Percentiles rank a stretch among this genome's conserved stretches.
These are phyloP conservation scores for Sebastes trivittatus DNA, from an alignment of 2,797 vertebrate species.

Conservation along the genomic window DNA sequence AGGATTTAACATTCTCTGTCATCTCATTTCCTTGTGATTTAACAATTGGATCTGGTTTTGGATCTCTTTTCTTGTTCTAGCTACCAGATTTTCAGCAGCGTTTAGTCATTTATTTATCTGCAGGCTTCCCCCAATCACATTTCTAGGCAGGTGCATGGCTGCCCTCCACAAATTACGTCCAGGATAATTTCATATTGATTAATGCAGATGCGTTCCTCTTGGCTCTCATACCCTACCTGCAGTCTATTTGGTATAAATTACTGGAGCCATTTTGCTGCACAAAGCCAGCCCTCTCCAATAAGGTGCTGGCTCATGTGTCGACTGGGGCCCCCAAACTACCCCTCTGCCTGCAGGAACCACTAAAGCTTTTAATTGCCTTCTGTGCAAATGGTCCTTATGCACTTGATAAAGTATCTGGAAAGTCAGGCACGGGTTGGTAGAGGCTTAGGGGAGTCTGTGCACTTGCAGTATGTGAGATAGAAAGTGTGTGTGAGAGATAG, in stretches of 20 bases:
- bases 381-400: conserved; percentile 94
- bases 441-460: conserved; percentile 66
- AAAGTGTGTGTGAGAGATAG: conserved; percentile 36
- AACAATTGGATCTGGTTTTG: conserved; percentile 53
- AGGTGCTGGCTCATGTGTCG: conserved; percentile 96
- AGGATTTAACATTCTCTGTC: conserved; percentile 8
- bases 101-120: conserved; percentile 70
- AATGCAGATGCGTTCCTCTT: conserved; percentile 88
- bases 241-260: conserved; percentile 95
- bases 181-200: conserved; percentile 90
- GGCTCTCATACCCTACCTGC: conserved; percentile 89
- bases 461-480: conserved; percentile 46
- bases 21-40: conserved; percentile 21
- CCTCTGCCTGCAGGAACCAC: conserved; percentile 96
- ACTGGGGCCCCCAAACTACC: conserved; percentile 95
- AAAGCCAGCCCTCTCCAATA: conserved; percentile 90
- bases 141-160: conserved; percentile 79
- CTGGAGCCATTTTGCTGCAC: conserved; percentile 92
- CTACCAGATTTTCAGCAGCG: conserved; percentile 54
- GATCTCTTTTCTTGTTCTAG: conserved; percentile 32
- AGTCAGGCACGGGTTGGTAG: conserved; percentile 71
- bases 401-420: conserved; percentile 85
- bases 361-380: conserved; percentile 99
- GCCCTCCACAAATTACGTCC: conserved; percentile 81
- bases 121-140: conserved; percentile 71